A percentile compares a stretch with the other conserved stretches of the same genome.
Conservation (phyloP, 2,888 invertebrate genomes). For the Poecilobothrus nobilitatus region DNA sequence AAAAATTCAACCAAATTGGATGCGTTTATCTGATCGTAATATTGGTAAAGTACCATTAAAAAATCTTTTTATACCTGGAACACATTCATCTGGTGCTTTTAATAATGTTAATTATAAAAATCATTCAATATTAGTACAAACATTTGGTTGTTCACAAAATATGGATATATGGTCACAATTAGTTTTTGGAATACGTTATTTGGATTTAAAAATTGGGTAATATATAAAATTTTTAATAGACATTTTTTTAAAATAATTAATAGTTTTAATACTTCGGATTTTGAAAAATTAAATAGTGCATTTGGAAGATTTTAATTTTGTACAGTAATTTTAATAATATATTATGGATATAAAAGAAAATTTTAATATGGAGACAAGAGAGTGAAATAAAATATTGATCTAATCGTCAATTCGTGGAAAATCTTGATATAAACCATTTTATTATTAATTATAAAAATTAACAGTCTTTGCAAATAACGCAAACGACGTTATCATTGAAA, state of each 20-base stretch:
- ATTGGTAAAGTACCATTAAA: conserved; percentile 34
- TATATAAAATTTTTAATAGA: conserved; percentile 30
- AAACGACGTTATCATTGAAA: too few relatives aligned
- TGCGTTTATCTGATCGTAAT: conserved; percentile 51
- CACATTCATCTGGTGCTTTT: conserved; percentile 54
- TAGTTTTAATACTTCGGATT: too few relatives aligned
- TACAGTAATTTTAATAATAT: too few relatives aligned
- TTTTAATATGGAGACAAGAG: too few relatives aligned
- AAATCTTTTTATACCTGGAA: conserved; percentile 43
- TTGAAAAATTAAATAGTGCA: too few relatives aligned
- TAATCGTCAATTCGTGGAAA: too few relatives aligned
- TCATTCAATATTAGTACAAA: conserved; percentile 33
- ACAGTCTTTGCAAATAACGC: too few relatives aligned
- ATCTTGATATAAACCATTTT: too few relatives aligned
- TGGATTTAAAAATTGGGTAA: conserved; percentile 72
- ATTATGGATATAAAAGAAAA: too few relatives aligned
- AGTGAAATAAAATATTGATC: too few relatives aligned
- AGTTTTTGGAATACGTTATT: conserved; percentile 73
- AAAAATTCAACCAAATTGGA: conserved; percentile 77
- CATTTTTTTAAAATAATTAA: not conserved
- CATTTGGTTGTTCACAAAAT: conserved; percentile 55
- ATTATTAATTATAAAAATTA: too few relatives aligned
- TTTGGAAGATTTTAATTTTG: too few relatives aligned
- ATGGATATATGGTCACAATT: conserved; percentile 73
- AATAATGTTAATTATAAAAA: conserved; percentile 31